Evolutionary conservation across 2,797 vertebrate genomes (phyloP), one percentile per base, ranked within the genome.

Genomic region (Hypotaenidia philippensis): DNA sequence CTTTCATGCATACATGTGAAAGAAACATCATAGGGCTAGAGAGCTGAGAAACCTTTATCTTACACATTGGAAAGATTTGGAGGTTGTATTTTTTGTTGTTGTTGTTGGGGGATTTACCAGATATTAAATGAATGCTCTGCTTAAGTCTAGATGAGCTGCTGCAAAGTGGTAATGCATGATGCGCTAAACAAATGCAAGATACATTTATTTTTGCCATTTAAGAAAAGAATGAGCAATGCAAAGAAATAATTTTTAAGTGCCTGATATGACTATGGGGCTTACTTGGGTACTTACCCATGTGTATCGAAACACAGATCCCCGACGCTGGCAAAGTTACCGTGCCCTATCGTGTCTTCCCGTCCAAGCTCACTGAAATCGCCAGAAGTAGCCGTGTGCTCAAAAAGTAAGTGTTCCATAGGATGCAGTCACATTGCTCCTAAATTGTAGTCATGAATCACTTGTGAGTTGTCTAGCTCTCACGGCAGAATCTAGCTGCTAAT

Each of bases 281-380:
- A 29, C 17, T 10, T 3, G 18, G 49, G 21, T 84, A 8, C 21
- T 75, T 69, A 29, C 13, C 10, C 3, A 21, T 52, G 20, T 85
- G 9, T 65, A 50, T 59, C 90, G 74, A 92, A 90, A 92, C 27
- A 20, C 20, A 98, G 97, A 89, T 97, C 90, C 97, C 95, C 16
- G 92, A 96, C 79, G 97, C n/a, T 44, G 68, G 61, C 47, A 70
- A 93, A 27, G 96, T 93, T 23, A 60, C 89, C 0, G 70, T 98
- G 19, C 95, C 96, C 0, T 98, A 96, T 89, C 69, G 95, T 56
- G 92, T 95, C 23, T 98, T 98, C 75, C 89, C 98, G 78, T 94
- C 86, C 65, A 94, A 79, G 64, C 98, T 98, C 68, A 86, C 96
- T 11, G 56, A 89, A 64, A 47, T 49, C 55, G 49, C 91, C 47